Evolutionary conservation across 2,113 vertebrate genomes (phyloP), one percentile per base, ranked within the genome.

Genomic region (Corythaixoides concolor): DNA sequence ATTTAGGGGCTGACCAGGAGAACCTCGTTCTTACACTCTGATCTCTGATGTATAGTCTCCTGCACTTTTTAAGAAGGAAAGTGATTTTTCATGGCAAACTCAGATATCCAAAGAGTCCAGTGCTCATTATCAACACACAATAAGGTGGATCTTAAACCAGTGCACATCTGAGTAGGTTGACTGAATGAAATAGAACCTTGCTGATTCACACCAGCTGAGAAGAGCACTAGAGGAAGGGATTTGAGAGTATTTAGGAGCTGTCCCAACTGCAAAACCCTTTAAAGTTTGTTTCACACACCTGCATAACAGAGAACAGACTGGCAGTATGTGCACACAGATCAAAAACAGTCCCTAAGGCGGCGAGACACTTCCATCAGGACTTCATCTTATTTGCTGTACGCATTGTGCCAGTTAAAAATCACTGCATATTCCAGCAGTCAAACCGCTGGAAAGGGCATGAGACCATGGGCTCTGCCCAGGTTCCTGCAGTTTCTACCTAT

Each of bases 101-200:
- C 49, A 60, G 60, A 33, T n/a, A 89, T 66, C 47, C 45, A n/a
- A 82, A 66, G 85, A 85, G 58, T 39, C 14, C 66, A 47, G 21
- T 0, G 0, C 63, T 94, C 85, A 70, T 17, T 0, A 63, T 53
- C 0, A 4, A 74, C 37, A 58, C 11, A 28, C 33, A 24, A 2
- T 22, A 33, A 69, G 50, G 39, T 53, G 22, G 37, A 78, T 81
- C 91, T 89, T 92, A 77, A 84, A 78, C 37, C 5, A 3, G 41
- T n/a, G 77, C 39, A 62, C n/a, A 83, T 85, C n/a, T 72, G 84
- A 93, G 69, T 73, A 56, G 35, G 28, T n/a, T 69, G 87, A 85
- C 17, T 88, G 78, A 81, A 69, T 94, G 85, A 90, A 95, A 95
- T 16, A 50, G 50, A 53, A 32, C 32, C 50, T 80, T 0, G 0